phyloP scores from a whole-genome alignment of 2,113 vertebrate genomes.

The Amphiprion percula region DNA sequence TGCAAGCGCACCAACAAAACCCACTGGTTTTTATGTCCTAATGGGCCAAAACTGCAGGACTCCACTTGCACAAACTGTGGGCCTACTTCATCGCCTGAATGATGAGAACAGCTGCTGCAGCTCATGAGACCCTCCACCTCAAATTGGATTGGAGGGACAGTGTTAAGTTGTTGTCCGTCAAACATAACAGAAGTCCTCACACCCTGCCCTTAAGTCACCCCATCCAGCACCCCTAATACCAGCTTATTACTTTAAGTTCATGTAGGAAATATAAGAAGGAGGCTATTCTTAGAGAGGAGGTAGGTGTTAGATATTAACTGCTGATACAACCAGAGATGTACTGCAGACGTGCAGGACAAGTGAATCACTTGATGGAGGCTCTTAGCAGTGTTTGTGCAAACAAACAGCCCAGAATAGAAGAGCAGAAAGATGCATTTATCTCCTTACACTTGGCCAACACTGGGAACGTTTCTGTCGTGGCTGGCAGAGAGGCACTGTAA shows the following conservation, averaged over 20 bases:
- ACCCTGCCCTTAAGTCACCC: constrained; percentile 30
- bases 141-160: constrained; percentile 66
- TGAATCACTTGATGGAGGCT: constrained; percentile 29
- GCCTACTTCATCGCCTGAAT: constrained; percentile 23
- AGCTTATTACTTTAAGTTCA: constrained; percentile 73
- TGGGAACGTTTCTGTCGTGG: background rate
- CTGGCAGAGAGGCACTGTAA: background rate
- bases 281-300: constrained; percentile 55
- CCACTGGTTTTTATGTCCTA: constrained; percentile 10
- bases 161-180: constrained; percentile 64
- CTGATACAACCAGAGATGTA: constrained; percentile 14
- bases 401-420: constrained; percentile 48
- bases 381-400: constrained; percentile 25
- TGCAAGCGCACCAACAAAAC: background rate
- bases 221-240: constrained; percentile 65
- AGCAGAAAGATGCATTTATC: constrained; percentile 34
- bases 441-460: constrained; percentile 18
- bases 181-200: constrained; percentile 32
- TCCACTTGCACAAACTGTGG: constrained; percentile 40
- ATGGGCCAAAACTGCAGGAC: constrained; percentile 32
- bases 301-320: constrained; percentile 41
- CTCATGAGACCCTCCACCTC: constrained; percentile 13
- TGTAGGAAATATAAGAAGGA: constrained; percentile 54
- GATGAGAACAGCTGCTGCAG: constrained; percentile 25
- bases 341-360: constrained; percentile 9